Conservation (phyloP, 2,888 invertebrate genomes). For the Clusia tigrina region DNA sequence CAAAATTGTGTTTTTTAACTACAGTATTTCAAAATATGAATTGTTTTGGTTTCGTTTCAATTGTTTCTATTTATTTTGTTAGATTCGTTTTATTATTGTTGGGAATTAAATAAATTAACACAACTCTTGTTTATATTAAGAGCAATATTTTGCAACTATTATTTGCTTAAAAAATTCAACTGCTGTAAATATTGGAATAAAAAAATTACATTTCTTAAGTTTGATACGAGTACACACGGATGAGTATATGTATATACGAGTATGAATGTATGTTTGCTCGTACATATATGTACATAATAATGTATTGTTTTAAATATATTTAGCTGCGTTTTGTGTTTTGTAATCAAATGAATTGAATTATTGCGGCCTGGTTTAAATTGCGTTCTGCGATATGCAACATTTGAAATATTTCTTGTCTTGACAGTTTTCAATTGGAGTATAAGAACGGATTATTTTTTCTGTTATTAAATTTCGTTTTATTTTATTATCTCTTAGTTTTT, state of each 20-base stretch:
- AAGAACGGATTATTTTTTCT: constrained; percentile 18
- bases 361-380: neutral
- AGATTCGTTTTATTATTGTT: constrained; percentile 10
- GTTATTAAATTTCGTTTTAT: constrained; percentile 24
- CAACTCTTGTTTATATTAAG: constrained; percentile 10
- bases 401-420: neutral
- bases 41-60: neutral
- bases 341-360: neutral
- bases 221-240: neutral
- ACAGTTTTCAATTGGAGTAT: neutral
- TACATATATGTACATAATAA: neutral
- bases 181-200: neutral
- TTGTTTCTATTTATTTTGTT: neutral
- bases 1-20: constrained; percentile 38
- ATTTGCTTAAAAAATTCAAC: constrained; percentile 1
- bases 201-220: neutral
- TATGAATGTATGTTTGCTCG: neutral
- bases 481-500: constrained; percentile 33
- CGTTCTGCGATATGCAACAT: neutral
- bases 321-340: constrained; percentile 7
- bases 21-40: constrained; percentile 34
- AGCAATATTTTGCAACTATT: constrained; percentile 16
- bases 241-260: neutral
- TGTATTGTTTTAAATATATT: neutral
- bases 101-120: constrained; percentile 10